Evolutionary conservation across 2,797 vertebrate genomes (phyloP).

Genomic region (Esox masquinongy): DNA sequence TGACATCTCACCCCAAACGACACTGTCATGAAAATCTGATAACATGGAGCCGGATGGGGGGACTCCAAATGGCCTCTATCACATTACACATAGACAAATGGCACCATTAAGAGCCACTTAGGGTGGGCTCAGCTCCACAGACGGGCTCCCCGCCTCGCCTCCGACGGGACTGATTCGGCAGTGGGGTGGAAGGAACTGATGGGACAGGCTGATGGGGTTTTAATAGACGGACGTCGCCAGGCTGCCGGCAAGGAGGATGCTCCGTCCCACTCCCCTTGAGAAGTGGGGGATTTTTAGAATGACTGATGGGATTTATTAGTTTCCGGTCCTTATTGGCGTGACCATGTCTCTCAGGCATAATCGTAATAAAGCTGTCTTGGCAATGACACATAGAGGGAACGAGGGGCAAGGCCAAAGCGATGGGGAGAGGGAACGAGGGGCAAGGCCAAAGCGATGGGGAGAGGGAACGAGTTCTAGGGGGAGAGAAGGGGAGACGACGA

Average conservation of each 20-base stretch:
- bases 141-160: slow-evolving; percentile 34
- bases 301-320: slow-evolving; percentile 58
- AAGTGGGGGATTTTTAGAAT: slow-evolving; percentile 65
- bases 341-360: background rate
- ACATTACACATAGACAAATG: background rate
- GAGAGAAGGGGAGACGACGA: slow-evolving; percentile 15
- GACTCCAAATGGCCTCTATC: slow-evolving; percentile 20
- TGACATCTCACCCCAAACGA: background rate
- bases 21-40: background rate
- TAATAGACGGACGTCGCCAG: slow-evolving; percentile 73
- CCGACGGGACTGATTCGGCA: slow-evolving; percentile 29
- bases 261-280: slow-evolving; percentile 51
- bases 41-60: background rate
- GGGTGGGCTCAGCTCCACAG: slow-evolving; percentile 27
- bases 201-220: slow-evolving; percentile 41
- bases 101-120: slow-evolving; percentile 38
- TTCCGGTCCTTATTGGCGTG: slow-evolving; percentile 24
- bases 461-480: slow-evolving; percentile 22
- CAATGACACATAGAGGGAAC: background rate
- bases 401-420: slow-evolving; percentile 14
- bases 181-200: slow-evolving; percentile 18
- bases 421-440: slow-evolving; percentile 35
- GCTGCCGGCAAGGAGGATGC: slow-evolving; percentile 52
- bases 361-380: background rate
- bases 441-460: slow-evolving; percentile 32